Evolutionary conservation across 2,888 invertebrate genomes (phyloP).

Genomic region (Chironomus riparius): DNA sequence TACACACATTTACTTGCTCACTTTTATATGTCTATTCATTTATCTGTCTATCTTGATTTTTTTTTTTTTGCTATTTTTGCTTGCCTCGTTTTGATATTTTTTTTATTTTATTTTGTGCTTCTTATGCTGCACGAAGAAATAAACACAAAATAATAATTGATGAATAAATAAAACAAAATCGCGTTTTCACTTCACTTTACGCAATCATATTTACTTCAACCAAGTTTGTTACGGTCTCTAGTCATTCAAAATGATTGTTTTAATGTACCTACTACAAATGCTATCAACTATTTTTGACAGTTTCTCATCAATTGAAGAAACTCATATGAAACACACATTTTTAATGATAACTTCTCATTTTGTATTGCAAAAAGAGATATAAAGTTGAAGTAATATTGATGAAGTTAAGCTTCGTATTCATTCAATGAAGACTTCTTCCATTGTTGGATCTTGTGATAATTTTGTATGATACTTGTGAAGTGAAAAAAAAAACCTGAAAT

Average conservation of each 20-base stretch:
- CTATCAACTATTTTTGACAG: neutral
- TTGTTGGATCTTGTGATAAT: too few species aligned
- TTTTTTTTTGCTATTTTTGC: neutral
- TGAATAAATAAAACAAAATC: too few species aligned
- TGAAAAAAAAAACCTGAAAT: neutral
- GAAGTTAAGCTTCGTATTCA: too few species aligned
- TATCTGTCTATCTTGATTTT: neutral
- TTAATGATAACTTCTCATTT: neutral
- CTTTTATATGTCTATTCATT: neutral
- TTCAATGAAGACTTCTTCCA: too few species aligned
- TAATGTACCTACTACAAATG: neutral
- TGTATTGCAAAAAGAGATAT: neutral
- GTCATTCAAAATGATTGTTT: constrained; percentile 6
- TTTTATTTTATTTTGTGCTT: too few species aligned
- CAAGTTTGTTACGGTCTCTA: neutral
- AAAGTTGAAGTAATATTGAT: too few species aligned
- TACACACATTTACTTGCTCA: constrained; percentile 5
- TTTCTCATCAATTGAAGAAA: neutral
- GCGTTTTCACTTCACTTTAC: neutral
- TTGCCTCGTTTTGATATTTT: too few species aligned
- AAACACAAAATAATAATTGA: too few species aligned
- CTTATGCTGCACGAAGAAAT: too few species aligned
- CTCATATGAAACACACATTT: too few species aligned
- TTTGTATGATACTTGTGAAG: too few species aligned
- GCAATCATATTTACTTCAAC: too few species aligned